Percentiles rank a stretch among this genome's conserved stretches.
Evolutionary conservation across 2,888 invertebrate species (phyloP).

Genomic region (Horisme vitalbata): DNA sequence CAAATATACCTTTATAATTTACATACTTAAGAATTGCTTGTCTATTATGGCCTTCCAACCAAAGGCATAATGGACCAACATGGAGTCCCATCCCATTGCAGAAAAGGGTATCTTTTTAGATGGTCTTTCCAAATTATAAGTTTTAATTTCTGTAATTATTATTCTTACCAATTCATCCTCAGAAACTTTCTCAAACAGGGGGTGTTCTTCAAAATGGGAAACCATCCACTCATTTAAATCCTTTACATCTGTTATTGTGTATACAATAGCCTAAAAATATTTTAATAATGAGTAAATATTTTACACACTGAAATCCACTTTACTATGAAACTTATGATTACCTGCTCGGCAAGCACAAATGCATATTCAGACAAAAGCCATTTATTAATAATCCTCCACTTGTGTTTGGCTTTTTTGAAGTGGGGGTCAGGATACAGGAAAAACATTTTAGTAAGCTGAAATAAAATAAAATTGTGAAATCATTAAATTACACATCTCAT

Average conservation of each 20-base stretch:
- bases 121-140: too few relatives aligned
- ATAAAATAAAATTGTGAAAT: slow-evolving; percentile 34
- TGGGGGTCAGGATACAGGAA: slow-evolving; percentile 99
- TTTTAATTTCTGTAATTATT: too few relatives aligned
- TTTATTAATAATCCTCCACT: slow-evolving; percentile 98
- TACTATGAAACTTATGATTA: too few relatives aligned
- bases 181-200: slow-evolving; percentile 90
- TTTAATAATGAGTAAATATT: not conserved
- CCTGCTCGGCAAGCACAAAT: slow-evolving; percentile 93
- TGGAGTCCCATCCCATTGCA: too few relatives aligned
- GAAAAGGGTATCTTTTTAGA: too few relatives aligned
- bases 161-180: slow-evolving; percentile 88
- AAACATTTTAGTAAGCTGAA: slow-evolving; percentile 97
- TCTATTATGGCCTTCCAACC: too few relatives aligned
- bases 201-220: slow-evolving; percentile 94
- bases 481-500: too few relatives aligned
- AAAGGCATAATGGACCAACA: too few relatives aligned
- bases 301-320: too few relatives aligned
- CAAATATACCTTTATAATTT: too few relatives aligned
- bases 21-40: too few relatives aligned
- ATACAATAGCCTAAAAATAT: slow-evolving; percentile 89
- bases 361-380: slow-evolving; percentile 98
- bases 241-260: slow-evolving; percentile 98
- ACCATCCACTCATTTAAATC: slow-evolving; percentile 99
- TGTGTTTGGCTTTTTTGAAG: slow-evolving; percentile 99